These are phyloP conservation scores for Scaptomyza tumidula DNA, from an alignment of 2,888 invertebrate genomes.

Conservation along the genomic window DNA sequence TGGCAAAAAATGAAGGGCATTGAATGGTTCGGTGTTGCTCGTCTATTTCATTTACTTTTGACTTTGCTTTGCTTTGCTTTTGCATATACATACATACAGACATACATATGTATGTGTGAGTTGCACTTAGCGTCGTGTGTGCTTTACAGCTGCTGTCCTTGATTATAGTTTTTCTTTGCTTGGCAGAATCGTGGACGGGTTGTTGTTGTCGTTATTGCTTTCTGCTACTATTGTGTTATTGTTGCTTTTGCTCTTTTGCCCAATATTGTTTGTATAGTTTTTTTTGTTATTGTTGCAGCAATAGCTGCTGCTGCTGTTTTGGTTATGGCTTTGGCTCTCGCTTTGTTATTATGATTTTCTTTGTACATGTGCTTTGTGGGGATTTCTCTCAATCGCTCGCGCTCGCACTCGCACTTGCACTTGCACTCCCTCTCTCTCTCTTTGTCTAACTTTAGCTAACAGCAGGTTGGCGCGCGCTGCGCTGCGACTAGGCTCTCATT, in stretches of 20 bases:
- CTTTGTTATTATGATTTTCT: conserved; percentile 75
- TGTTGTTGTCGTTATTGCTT: conserved; percentile 34
- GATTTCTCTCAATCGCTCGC: conserved; percentile 27
- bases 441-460: conserved; percentile 10
- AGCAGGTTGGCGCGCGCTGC: conserved; percentile 53
- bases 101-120: conserved; percentile 3
- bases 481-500: conserved; percentile 24
- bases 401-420: conserved; percentile 8
- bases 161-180: conserved; percentile 65
- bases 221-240: conserved; percentile 26
- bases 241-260: conserved; percentile 54
- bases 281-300: conserved; percentile 24
- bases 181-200: conserved; percentile 58
- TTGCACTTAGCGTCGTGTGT: conserved; percentile 54
- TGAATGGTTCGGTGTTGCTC: conserved; percentile 63
- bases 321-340: conserved; percentile 57
- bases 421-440: conserved; percentile 15
- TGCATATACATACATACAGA: background rate
- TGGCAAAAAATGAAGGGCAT: conserved; percentile 68
- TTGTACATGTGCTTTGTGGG: conserved; percentile 65
- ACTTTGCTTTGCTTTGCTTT: conserved; percentile 23
- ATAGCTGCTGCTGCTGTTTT: conserved; percentile 28
- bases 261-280: conserved; percentile 58
- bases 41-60: conserved; percentile 16
- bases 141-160: conserved; percentile 67